Conservation (phyloP, 2,113 vertebrate genomes). For the Pseudorasbora parva region DNA sequence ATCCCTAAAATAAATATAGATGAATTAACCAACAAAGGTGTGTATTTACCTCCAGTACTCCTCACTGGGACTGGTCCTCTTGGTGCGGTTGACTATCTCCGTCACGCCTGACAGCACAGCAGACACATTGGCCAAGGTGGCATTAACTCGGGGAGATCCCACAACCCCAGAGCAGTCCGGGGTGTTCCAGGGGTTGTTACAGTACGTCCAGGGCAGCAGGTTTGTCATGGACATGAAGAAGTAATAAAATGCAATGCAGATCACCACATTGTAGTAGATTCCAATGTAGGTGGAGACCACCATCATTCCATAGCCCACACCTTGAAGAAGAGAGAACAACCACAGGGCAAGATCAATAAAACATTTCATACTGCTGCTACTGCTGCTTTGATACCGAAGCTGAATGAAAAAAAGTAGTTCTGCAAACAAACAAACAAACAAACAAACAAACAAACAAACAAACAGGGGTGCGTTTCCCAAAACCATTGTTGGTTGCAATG, state of each 20-base stretch:
- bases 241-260: slow-evolving; percentile 99
- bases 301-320: slow-evolving; percentile 99
- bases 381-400: too few relatives aligned
- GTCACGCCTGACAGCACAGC: slow-evolving; percentile 73
- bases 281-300: slow-evolving; percentile 98
- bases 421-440: too few relatives aligned
- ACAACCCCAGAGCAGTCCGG: slow-evolving; percentile 85
- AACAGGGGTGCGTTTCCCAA: too few relatives aligned
- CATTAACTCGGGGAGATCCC: slow-evolving; percentile 69
- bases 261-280: slow-evolving; percentile 99
- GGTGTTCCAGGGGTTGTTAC: slow-evolving; percentile 95
- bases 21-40: background rate
- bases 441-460: too few relatives aligned
- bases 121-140: slow-evolving; percentile 68
- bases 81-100: slow-evolving; percentile 82
- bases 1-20: too few relatives aligned
- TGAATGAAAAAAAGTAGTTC: too few relatives aligned
- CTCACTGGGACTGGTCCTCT: slow-evolving; percentile 96
- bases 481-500: too few relatives aligned
- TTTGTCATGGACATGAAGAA: slow-evolving; percentile 97
- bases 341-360: background rate
- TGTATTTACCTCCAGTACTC: slow-evolving; percentile 94
- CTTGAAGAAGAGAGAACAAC: slow-evolving; percentile 65
- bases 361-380: too few relatives aligned
- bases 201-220: slow-evolving; percentile 97